A percentile compares a stretch with the other conserved stretches of the same genome.
Conservation (phyloP, 2,888 invertebrate genomes). For the Temnothorax unifasciatus region DNA sequence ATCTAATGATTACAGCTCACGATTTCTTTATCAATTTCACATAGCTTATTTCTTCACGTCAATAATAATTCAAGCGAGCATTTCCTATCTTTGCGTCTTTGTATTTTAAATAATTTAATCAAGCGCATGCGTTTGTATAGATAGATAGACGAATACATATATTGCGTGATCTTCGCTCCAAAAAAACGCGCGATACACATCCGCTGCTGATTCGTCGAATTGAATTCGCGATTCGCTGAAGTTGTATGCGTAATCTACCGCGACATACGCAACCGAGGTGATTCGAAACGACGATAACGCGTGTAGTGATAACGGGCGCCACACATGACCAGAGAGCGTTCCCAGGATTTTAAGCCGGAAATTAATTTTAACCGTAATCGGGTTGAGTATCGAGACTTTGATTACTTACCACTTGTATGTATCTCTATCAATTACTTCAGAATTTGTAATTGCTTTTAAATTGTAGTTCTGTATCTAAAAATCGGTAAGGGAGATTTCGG, state of each 20-base stretch:
- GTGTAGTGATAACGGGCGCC: not conserved
- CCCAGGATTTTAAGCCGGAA: not conserved
- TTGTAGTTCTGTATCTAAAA: not conserved
- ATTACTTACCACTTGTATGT: constrained; percentile 1
- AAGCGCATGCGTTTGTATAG: not conserved
- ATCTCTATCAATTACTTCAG: not conserved
- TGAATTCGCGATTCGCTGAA: constrained; percentile 1
- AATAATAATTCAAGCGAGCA: constrained; percentile 15
- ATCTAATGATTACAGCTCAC: not conserved
- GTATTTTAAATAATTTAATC: constrained; percentile 22
- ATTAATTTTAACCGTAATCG: not conserved
- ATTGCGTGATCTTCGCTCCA: constrained; percentile 30
- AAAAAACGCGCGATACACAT: not conserved
- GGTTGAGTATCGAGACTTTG: not conserved
- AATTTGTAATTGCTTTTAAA: not conserved
- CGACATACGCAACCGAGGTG: not conserved
- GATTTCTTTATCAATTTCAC: constrained; percentile 2
- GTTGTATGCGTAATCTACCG: not conserved
- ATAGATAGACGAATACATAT: not conserved
- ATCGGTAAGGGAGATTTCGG: not conserved
- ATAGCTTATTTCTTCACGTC: not conserved
- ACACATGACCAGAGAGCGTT: not conserved
- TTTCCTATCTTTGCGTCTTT: not conserved
- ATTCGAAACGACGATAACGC: constrained; percentile 2
- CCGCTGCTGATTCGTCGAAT: not conserved